Evolutionary conservation across 2,888 invertebrate species (phyloP), one percentile per base, ranked within the genome.

Genomic region (Aleiodes testaceus): DNA sequence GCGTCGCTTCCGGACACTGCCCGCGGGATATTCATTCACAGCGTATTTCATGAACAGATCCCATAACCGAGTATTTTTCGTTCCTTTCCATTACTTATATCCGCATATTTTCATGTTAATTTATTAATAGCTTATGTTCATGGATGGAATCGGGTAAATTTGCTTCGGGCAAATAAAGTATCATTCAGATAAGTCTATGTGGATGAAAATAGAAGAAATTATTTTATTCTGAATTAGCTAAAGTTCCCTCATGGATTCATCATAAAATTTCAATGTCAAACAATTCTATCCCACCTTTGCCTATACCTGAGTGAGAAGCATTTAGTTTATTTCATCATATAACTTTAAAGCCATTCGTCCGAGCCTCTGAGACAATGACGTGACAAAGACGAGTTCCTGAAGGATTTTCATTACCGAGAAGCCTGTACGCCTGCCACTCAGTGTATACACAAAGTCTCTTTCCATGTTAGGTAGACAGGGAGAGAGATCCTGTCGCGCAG

Each of bases 341-440:
- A 42, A 30, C 66, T 70, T 66, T 66, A 52, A 71, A 71, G 63
- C 66, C 63, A 71, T 71, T 70, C 65, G 59, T 70, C 66, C 71
- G 52, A 44, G 52, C 42, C 49, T 59, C 12, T 36, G 55, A 30
- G 64, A 72, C 71, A 71, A 70, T 59, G 65, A 72, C 66, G 67
- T 72, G 77, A 75, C 74, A 70, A 74, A 74, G 77, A 73, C 69
- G 73, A 70, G 74, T 69, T 71, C 68, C 72, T 77, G 72, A 72
- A 74, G 74, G 73, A 77, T 74, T 73, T 75, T 77, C 77, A 77
- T 77, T 77, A 77, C 74, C 30, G 61, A 71, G 61, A 61, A 71
- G 20, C 69, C 61, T 50, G 44, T 44, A 30, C 45, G 36, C 14
- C 44, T 44, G 44, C 11, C 12, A 5, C 61, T 36, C 7, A 18